phyloP scores from a whole-genome alignment of 2,113 vertebrate species.

The Scatophagus argus region DNA sequence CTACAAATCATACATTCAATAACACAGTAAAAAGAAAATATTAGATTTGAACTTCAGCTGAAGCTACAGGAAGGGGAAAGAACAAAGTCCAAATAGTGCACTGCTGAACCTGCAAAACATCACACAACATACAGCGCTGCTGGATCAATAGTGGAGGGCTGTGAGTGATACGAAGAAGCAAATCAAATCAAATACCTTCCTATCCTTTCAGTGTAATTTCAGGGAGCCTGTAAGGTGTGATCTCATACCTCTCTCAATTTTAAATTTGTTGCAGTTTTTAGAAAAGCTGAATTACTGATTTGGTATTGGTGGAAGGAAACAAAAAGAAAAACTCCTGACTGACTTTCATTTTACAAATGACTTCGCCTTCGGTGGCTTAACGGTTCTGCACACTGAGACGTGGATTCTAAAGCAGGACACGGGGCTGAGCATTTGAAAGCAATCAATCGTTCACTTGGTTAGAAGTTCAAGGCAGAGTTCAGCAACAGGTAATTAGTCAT shows the following conservation, averaged over 20 bases:
- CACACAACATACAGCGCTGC: neutral
- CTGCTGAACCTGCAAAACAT: slow-evolving; percentile 19
- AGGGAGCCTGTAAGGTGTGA: neutral
- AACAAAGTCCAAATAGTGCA: slow-evolving; percentile 17
- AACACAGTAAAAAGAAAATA: slow-evolving; percentile 4
- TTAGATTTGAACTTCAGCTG: slow-evolving; percentile 13
- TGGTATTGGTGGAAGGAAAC: neutral
- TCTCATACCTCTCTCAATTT: neutral
- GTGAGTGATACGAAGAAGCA: slow-evolving; percentile 9
- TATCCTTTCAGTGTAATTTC: slow-evolving; percentile 3
- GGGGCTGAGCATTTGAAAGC: slow-evolving; percentile 4
- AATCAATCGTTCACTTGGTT: neutral
- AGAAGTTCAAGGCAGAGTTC: slow-evolving; percentile 27
- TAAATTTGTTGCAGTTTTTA: neutral
- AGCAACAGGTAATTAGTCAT: slow-evolving; percentile 20
- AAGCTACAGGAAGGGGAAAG: neutral
- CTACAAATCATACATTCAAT: slow-evolving; percentile 11
- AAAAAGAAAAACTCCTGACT: neutral
- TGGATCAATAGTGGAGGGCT: slow-evolving; percentile 25
- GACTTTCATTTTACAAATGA: neutral
- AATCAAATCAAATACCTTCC: slow-evolving; percentile 1
- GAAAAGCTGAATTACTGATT: neutral
- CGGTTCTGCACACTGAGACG: neutral
- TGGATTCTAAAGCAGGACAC: slow-evolving; percentile 3
- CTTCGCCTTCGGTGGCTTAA: neutral